Evolutionary conservation across 2,797 vertebrate species (phyloP).

Genomic region (Dicrostonyx torquatus): DNA sequence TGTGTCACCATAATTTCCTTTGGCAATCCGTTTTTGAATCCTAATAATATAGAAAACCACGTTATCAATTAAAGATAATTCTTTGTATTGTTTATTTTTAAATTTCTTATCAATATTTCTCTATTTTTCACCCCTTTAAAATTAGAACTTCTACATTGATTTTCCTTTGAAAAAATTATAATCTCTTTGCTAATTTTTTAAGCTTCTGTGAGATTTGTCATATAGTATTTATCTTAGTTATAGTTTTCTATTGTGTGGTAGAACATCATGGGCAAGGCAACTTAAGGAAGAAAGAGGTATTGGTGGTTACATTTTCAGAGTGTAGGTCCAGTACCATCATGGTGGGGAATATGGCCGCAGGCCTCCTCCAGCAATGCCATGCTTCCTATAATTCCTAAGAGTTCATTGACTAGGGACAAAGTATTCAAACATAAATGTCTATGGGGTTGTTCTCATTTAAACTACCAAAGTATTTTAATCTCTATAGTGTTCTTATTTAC

Average conservation of each 20-base stretch:
- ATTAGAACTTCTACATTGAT: neutral
- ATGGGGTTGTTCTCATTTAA: neutral
- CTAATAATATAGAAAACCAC: slow-evolving; percentile 2
- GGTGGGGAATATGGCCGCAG: neutral
- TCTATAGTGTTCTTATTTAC: slow-evolving; percentile 22
- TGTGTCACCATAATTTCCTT: neutral
- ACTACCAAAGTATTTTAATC: neutral
- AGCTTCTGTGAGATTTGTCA: slow-evolving; percentile 14
- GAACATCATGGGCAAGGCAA: neutral
- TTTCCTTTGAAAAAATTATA: neutral
- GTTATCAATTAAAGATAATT: neutral
- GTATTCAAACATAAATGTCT: neutral
- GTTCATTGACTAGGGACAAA: neutral
- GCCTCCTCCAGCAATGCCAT: neutral
- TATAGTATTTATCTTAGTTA: neutral
- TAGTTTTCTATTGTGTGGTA: neutral
- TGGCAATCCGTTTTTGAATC: neutral
- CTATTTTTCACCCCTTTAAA: slow-evolving; percentile 19
- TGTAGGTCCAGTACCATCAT: too few relatives aligned
- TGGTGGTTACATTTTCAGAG: neutral
- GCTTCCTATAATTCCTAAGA: neutral
- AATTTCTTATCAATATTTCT: neutral
- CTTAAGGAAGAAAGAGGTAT: neutral
- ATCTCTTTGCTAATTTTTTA: slow-evolving; percentile 54
- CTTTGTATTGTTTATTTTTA: slow-evolving; percentile 20